phyloP scores from a whole-genome alignment of 2,113 vertebrate genomes.

The Gambusia affinis region DNA sequence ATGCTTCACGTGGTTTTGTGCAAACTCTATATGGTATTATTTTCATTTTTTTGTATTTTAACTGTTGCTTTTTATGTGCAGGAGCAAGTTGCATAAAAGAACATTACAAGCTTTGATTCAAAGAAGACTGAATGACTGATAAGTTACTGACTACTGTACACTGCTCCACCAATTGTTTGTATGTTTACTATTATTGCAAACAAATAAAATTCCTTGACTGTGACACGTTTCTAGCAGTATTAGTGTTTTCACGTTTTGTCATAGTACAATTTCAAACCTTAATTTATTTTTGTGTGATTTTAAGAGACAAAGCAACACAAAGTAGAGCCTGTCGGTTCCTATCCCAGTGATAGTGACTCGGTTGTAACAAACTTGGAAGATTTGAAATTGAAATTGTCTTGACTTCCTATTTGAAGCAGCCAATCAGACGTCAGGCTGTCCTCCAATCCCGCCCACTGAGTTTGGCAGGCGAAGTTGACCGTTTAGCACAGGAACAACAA shows the following conservation, averaged over 20 bases:
- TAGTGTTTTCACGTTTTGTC: background rate
- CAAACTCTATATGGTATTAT: slow-evolving; percentile 42
- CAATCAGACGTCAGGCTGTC: no score
- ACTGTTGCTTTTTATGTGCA: slow-evolving; percentile 51
- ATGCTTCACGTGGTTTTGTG: slow-evolving; percentile 40
- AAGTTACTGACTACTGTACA: slow-evolving; percentile 78
- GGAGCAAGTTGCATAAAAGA: slow-evolving; percentile 53
- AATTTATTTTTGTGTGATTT: background rate
- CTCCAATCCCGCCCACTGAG: no score
- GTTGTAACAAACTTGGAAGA: no score
- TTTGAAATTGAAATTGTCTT: no score
- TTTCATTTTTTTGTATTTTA: slow-evolving; percentile 43
- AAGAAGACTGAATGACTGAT: slow-evolving; percentile 53
- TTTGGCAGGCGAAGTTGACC: no score
- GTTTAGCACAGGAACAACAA: no score
- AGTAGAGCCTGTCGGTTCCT: background rate
- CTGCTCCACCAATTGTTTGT: slow-evolving; percentile 65
- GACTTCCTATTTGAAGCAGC: no score
- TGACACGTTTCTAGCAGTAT: slow-evolving; percentile 15
- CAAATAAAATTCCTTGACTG: slow-evolving; percentile 77
- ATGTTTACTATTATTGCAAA: slow-evolving; percentile 60
- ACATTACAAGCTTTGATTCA: slow-evolving; percentile 52
- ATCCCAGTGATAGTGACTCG: no score
- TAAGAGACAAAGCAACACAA: background rate
- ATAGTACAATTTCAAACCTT: background rate